Evolutionary conservation across 2,888 invertebrate genomes (phyloP), one percentile per base, ranked within the genome.

Genomic region (Cosmopolites sordidus): DNA sequence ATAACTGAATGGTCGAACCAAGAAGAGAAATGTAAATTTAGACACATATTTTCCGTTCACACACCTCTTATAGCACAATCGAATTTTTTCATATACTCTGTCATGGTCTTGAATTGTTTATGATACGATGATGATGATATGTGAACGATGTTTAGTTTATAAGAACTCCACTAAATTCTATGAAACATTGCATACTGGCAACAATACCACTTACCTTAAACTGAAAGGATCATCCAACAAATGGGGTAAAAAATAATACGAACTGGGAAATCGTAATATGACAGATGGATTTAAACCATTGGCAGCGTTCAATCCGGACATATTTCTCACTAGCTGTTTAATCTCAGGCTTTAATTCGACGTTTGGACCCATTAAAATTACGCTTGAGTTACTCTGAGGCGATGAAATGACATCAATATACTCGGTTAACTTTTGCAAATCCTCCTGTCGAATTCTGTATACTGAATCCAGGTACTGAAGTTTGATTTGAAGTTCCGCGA

Each of bases 241-340:
- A 73, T 95, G 92, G 1, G 94, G 94, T 63, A 95, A 77, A 69
- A 92, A 90, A 69, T 90, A 87, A 71, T 86, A 89, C 54, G 90
- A 83, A 57, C 89, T 88, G 1, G 92, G 91, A 52, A 87, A 75
- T 54, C 87, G 81, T 39, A 91, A 75, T 68, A 67, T 70, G 59
- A 74, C 74, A 30, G 70, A 71, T 12, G 73, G 73, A 62, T 71
- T 71, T 27, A 73, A 53, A 8, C 74, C 75, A 45, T 73, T 74
- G 48, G 77, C 74, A 47, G 77, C 76, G 49, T 75, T 73, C 68
- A 77, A 72, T 42, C 78, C 76, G 1, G 79, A 76, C 67, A 81
- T 78, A 60, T 73, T 74, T 51, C 69, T 69, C 38, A 69, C 62
- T 54, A 70, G 59, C 39, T 69, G 69, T 42, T 66, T 66, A 29